These are phyloP conservation scores for Agapornis canus DNA, from an alignment of 2,797 vertebrate genomes.

Conservation along the genomic window DNA sequence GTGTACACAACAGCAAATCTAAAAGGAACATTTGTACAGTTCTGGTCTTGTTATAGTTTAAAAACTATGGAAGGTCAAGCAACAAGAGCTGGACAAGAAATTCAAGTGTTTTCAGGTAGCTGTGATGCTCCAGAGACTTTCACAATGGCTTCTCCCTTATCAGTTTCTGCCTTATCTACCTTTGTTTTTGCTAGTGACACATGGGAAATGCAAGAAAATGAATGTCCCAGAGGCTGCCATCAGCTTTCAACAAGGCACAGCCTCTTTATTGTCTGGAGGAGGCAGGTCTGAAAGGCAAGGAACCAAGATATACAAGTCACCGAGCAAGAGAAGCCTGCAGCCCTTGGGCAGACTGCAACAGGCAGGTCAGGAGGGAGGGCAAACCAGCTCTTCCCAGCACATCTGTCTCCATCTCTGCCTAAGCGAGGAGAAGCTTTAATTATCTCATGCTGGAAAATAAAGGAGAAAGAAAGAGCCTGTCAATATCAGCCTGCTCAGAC, in stretches of 20 bases:
- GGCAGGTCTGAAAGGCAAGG: not conserved
- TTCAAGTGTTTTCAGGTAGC: not conserved
- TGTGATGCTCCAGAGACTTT: not conserved
- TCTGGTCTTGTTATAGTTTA: not conserved
- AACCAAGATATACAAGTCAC: not conserved
- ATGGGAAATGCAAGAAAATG: not conserved
- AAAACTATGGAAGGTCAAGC: not conserved
- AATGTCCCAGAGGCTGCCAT: not conserved
- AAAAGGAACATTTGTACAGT: not conserved
- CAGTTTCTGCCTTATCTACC: not conserved
- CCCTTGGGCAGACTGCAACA: not conserved
- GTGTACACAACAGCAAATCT: not conserved
- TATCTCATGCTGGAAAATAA: conserved; percentile 72
- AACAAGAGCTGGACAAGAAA: not conserved
- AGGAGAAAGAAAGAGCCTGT: conserved; percentile 21
- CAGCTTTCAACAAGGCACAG: not conserved
- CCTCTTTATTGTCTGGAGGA: conserved; percentile 42
- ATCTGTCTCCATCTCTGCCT: conserved; percentile 47
- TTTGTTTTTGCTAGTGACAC: not conserved
- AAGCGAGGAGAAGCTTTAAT: conserved; percentile 45
- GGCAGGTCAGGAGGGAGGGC: not conserved
- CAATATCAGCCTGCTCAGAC: not conserved
- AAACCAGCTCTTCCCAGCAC: conserved; percentile 42
- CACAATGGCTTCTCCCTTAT: not conserved
- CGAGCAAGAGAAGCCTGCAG: not conserved